Conservation (phyloP, 2,113 vertebrate genomes). For the Eira barbara region DNA sequence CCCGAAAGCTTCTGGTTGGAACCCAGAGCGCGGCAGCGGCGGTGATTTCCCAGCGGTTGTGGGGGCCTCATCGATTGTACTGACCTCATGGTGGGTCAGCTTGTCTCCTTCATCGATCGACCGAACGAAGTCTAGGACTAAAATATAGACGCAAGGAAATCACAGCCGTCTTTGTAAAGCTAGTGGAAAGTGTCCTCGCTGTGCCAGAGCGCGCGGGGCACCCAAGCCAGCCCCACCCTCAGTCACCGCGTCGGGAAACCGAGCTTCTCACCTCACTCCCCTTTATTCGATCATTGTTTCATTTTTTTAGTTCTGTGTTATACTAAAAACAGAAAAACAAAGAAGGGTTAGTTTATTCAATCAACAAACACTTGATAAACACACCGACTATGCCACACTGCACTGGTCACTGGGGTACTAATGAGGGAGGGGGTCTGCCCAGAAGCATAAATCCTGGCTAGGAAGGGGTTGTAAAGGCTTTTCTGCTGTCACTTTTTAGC, state of each 20-base stretch:
- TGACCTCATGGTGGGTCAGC: constrained; percentile 81
- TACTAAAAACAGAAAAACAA: not conserved
- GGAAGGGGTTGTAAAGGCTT: not conserved
- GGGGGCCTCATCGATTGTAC: constrained; percentile 80
- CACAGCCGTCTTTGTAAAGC: not conserved
- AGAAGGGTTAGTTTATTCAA: not conserved
- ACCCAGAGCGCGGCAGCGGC: not conserved
- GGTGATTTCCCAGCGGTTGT: constrained; percentile 72
- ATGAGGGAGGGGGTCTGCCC: not conserved
- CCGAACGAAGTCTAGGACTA: constrained; percentile 70
- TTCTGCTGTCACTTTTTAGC: not conserved
- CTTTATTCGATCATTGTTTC: not conserved
- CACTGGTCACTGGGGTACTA: fast-evolving
- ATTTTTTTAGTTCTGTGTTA: not conserved
- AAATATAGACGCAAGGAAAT: constrained; percentile 36
- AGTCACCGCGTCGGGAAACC: fast-evolving
- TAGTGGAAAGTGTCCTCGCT: not conserved
- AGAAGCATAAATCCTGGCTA: fast-evolving
- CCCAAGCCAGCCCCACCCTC: too few species aligned
- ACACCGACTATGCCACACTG: fast-evolving
- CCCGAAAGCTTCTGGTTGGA: not conserved
- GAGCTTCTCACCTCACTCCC: not conserved
- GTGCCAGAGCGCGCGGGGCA: fast-evolving
- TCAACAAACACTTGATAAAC: not conserved
- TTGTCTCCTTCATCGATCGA: constrained; percentile 80